Evolutionary conservation across 2,888 invertebrate species (phyloP).

Genomic region (Meganola albula): DNA sequence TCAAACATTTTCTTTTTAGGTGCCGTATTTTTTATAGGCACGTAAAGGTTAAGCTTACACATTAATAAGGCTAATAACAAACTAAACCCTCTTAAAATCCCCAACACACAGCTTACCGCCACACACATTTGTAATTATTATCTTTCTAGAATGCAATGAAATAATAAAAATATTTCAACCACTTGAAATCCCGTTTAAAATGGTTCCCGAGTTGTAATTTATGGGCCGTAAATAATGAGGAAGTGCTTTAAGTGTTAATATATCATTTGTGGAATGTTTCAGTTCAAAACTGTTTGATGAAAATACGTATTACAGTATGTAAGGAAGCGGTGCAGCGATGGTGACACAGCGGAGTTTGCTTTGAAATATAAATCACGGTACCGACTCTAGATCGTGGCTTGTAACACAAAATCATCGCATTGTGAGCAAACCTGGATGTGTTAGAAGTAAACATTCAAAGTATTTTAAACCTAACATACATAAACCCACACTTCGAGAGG

Average conservation of each 20-base stretch:
- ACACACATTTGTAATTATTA: slow-evolving; percentile 9
- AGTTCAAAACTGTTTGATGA: no score
- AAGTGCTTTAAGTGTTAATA: slow-evolving; percentile 3
- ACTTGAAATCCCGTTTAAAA: slow-evolving; percentile 6
- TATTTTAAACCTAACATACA: no score
- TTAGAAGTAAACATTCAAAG: no score
- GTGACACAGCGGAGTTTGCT: no score
- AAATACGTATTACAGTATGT: no score
- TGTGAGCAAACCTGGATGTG: no score
- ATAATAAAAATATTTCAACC: slow-evolving; percentile 12
- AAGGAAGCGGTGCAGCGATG: no score
- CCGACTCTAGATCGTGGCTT: no score
- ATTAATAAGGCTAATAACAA: slow-evolving; percentile 38
- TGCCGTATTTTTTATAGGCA: slow-evolving; percentile 33
- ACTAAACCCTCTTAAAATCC: slow-evolving; percentile 25
- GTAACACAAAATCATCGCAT: no score
- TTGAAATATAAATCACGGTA: no score
- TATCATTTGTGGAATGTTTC: no score
- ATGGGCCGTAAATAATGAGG: slow-evolving; percentile 13
- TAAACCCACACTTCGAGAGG: no score
- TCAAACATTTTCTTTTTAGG: slow-evolving; percentile 32
- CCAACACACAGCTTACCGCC: slow-evolving; percentile 11
- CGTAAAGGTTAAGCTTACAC: slow-evolving; percentile 36
- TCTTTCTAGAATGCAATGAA: slow-evolving; percentile 18
- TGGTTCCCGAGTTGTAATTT: slow-evolving; percentile 12